These are phyloP conservation scores for Heliocidaris erythrogramma DNA, from an alignment of 35 echinoderm and acorn worm species.

Conservation along the genomic window DNA sequence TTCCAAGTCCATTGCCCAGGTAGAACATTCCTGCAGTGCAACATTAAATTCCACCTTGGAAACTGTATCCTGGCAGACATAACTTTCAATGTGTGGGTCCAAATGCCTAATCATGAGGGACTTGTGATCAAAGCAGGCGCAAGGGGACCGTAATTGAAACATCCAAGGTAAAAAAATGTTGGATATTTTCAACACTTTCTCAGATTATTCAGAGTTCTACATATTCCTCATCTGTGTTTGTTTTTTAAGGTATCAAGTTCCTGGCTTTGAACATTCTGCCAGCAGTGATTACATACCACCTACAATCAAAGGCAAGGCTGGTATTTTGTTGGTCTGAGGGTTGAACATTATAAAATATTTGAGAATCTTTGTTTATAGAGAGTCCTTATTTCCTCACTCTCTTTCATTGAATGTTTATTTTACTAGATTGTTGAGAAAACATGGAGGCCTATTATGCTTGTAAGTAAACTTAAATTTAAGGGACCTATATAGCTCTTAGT, in stretches of 20 bases:
- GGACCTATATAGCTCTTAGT: too few relatives aligned
- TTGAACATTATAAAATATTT: neutral
- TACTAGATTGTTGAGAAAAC: too few relatives aligned
- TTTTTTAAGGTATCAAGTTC: neutral
- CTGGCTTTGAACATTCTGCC: neutral
- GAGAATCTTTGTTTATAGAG: too few relatives aligned
- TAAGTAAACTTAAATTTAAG: too few relatives aligned
- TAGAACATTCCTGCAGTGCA: neutral
- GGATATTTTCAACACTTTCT: neutral
- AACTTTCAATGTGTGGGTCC: neutral
- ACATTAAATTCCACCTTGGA: slow-evolving; percentile 17
- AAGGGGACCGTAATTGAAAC: neutral
- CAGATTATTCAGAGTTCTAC: neutral
- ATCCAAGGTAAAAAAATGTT: neutral
- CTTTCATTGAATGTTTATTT: too few relatives aligned
- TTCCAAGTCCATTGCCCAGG: neutral
- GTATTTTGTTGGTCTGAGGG: neutral
- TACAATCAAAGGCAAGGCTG: neutral
- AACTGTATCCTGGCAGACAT: slow-evolving; percentile 15
- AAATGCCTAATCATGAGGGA: neutral
- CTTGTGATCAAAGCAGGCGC: neutral
- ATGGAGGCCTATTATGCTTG: too few relatives aligned
- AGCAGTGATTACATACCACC: neutral
- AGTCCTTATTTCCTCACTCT: too few relatives aligned
- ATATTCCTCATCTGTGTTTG: neutral